Conservation (phyloP, 2,888 invertebrate genomes). For the Apamea epomidion region DNA sequence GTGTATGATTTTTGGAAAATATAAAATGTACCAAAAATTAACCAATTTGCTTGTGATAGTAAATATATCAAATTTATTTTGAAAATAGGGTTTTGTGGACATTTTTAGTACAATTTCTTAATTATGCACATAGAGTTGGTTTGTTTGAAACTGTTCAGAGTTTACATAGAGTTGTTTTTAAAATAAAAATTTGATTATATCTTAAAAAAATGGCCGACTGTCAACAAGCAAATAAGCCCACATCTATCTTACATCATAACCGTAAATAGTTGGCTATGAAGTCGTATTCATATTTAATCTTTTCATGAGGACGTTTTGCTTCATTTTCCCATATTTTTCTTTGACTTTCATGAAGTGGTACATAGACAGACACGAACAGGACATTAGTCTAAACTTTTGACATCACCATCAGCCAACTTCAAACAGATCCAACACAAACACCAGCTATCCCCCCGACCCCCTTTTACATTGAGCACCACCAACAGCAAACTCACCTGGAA, state of each 20-base stretch:
- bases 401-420: background rate
- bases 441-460: background rate
- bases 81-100: background rate
- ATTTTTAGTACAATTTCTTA: constrained; percentile 38
- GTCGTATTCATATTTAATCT: too few relatives aligned
- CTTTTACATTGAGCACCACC: background rate
- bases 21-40: constrained; percentile 41
- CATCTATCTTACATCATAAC: too few relatives aligned
- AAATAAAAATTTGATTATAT: too few relatives aligned
- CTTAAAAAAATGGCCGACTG: background rate
- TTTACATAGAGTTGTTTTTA: background rate
- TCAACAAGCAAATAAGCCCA: too few relatives aligned
- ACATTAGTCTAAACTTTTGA: too few relatives aligned
- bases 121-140: constrained; percentile 33
- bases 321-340: too few relatives aligned
- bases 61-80: background rate
- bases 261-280: too few relatives aligned
- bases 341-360: too few relatives aligned
- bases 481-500: constrained; percentile 93
- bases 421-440: constrained; percentile 10
- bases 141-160: constrained; percentile 39
- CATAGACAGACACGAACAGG: too few relatives aligned
- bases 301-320: too few relatives aligned
- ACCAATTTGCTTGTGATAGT: constrained; percentile 2
- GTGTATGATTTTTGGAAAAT: constrained; percentile 48